Base-by-base conservation (phyloP, 2,797 vertebrate genomes). In the Protonibea diacanthus region DNA sequence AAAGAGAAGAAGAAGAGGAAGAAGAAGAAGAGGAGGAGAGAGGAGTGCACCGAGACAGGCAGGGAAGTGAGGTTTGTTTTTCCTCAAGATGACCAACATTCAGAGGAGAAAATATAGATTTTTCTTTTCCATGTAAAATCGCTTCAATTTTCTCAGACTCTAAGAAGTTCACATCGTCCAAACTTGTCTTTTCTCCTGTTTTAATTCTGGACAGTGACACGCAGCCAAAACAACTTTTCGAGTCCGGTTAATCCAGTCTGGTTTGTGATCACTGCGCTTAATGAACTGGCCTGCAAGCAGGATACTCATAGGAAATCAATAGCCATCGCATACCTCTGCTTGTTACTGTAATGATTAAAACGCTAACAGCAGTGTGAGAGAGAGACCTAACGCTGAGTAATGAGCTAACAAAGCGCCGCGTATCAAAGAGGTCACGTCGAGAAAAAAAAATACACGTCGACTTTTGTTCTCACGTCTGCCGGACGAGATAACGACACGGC, bases 281-380 rank as follows among this genome's bases (percentile, higher is more conserved):
- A 93, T 92, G 90, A 93, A 93, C 89, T 91, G 81, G 82, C 89
- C 87, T 70, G 83, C 86, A 90, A 38, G 89, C 90, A 80, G 76
- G 81, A 80, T 85, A 83, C 87, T 90, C 91, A 94, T 82, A 90
- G 91, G 87, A 94, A 95, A 95, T 95, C 94, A 94, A 95, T 95
- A 91, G 68, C 72, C 60, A 79, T 79, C 85, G 87, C 83, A 86
- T 77, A 81, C 83, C 90, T 86, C 85, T 83, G 80, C 86, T 85
- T 87, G 88, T 84, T 90, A 88, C 82, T 85, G 86, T 87, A 92
- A 90, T 87, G 90, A 88, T 88, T 84, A 81, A 76, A 82, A 83
- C 82, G 85, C 76, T 62, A 78, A 85, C 78, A 76, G 84, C 79
- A 74, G 74, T 29, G 29, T 8, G 33, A 7, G 57, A 83, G 82